Evolutionary conservation across 2,888 invertebrate species (phyloP).

Genomic region (Trichopoda pennipes): DNA sequence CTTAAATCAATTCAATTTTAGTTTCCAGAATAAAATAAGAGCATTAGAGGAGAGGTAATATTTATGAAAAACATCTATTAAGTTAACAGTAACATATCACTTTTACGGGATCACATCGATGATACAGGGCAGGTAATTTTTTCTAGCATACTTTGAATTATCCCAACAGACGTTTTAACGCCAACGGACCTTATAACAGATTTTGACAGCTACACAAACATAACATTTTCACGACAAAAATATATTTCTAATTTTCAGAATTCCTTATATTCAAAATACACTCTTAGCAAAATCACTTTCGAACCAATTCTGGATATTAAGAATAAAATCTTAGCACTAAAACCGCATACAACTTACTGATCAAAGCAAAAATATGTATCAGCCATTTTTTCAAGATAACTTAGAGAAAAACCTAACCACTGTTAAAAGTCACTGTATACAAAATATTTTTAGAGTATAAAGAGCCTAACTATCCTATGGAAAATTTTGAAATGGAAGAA

Average conservation of each 20-base stretch:
- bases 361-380: constrained; percentile 4
- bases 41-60: not conserved
- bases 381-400: constrained; percentile 12
- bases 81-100: not conserved
- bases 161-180: no score
- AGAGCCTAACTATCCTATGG: no score
- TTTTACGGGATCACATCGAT: not conserved
- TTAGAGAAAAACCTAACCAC: constrained; percentile 10
- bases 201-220: no score
- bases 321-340: no score
- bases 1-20: not conserved
- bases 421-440: constrained; percentile 1
- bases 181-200: no score
- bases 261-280: no score
- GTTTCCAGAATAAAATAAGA: not conserved
- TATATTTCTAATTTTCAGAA: no score
- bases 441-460: constrained; percentile 7
- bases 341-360: no score
- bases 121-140: not conserved
- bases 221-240: no score
- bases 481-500: no score
- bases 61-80: not conserved
- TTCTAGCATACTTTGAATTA: not conserved
- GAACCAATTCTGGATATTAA: no score
- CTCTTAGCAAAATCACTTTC: no score